These are phyloP conservation scores for Xenus cinereus DNA, from an alignment of 2,113 vertebrate species.

Conservation along the genomic window DNA sequence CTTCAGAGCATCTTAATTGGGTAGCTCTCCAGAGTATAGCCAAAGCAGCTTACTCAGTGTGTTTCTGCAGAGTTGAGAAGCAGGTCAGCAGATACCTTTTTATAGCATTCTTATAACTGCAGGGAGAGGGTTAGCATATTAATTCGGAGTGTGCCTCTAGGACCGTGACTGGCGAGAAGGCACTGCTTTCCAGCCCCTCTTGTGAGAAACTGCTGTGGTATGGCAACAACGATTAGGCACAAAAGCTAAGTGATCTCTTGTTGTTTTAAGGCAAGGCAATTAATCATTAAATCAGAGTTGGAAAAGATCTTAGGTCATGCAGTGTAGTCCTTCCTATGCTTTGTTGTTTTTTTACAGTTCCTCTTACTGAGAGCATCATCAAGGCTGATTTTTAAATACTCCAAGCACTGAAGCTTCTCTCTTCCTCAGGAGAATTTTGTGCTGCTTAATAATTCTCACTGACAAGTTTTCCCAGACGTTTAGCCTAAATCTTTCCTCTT, in stretches of 20 bases:
- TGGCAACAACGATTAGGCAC: conserved; percentile 43
- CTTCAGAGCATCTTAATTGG: conserved; percentile 27
- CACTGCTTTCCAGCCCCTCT: conserved; percentile 52
- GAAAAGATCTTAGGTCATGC: neutral
- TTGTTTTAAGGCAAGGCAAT: conserved; percentile 27
- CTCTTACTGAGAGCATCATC: neutral
- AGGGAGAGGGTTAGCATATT: conserved; percentile 61
- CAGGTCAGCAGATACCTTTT: conserved; percentile 73
- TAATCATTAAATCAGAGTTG: conserved; percentile 21
- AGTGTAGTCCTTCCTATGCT: neutral
- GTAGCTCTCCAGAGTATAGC: conserved; percentile 22
- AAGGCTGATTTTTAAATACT: conserved; percentile 10
- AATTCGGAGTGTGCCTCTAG: conserved; percentile 58
- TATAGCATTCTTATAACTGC: conserved; percentile 65
- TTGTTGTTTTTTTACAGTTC: neutral
- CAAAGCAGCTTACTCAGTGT: conserved; percentile 55
- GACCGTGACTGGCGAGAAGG: conserved; percentile 54
- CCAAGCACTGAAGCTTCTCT: neutral
- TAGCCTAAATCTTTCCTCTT: conserved; percentile 1
- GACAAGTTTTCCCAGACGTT: neutral
- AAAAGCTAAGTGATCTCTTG: conserved; percentile 19
- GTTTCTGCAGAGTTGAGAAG: conserved; percentile 64
- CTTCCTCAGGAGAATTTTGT: conserved; percentile 1
- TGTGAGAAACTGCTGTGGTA: conserved; percentile 41
- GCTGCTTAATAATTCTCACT: conserved; percentile 30